A percentile compares a stretch with the other conserved stretches of the same genome.
Evolutionary conservation across 2,888 invertebrate genomes (phyloP).

Genomic region (Megamerina dolium): DNA sequence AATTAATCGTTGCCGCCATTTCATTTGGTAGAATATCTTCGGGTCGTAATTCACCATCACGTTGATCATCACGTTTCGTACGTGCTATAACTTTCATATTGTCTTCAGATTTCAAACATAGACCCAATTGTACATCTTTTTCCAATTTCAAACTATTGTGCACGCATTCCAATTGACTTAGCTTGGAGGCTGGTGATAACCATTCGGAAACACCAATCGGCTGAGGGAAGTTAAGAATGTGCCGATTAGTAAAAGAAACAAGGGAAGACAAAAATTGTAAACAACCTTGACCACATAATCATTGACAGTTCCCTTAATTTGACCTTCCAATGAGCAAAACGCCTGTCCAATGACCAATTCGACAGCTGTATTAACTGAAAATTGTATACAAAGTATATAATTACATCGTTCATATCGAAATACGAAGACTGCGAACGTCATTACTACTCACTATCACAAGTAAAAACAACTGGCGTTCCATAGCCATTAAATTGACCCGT

Average conservation of each 20-base stretch:
- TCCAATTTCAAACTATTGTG: constrained; percentile 90
- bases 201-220: constrained; percentile 81
- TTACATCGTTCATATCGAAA: neutral
- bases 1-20: constrained; percentile 66
- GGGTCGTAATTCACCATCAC: constrained; percentile 66
- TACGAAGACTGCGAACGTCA: too few relatives aligned
- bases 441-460: constrained; percentile 72
- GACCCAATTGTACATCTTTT: constrained; percentile 70
- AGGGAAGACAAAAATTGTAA: neutral
- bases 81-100: constrained; percentile 67
- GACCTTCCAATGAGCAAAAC: constrained; percentile 73
- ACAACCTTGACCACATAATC: constrained; percentile 58
- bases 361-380: constrained; percentile 75
- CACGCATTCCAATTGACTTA: constrained; percentile 88
- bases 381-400: constrained; percentile 4
- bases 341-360: constrained; percentile 82
- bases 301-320: constrained; percentile 59
- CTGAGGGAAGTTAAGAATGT: constrained; percentile 19
- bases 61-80: constrained; percentile 74
- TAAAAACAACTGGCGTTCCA: constrained; percentile 73
- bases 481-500: constrained; percentile 45
- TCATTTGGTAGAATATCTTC: constrained; percentile 77
- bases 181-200: constrained; percentile 71
- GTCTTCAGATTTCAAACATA: constrained; percentile 61
- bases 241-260: constrained; percentile 6